Base-by-base conservation (phyloP, 1,140 invertebrate species). In the Arctopsyche grandis region DNA sequence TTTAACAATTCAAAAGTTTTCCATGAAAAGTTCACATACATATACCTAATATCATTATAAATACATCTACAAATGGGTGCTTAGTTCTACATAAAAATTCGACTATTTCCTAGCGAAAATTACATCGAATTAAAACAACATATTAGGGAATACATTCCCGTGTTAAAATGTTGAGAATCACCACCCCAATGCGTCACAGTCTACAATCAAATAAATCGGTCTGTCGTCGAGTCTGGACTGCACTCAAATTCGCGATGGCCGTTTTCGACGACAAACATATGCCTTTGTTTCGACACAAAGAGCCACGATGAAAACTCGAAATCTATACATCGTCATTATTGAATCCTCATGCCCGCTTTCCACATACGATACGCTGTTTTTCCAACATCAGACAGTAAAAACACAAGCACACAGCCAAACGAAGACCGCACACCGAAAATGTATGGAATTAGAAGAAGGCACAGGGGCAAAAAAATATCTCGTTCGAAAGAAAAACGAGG, bases 381-480 rank as follows among this genome's bases (percentile, higher is more conserved):
- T 79, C 78, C 78, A 79, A 74, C 79, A 14, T 1, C 48, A 79
- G 79, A 81, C n/a, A n/a, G n/a, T 75, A 81, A 81, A 77, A 22
- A 66, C 19, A 75, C 22, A 78, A 12, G 56, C 10, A 29, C 74
- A 77, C 70, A 66, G 75, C 26, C 58, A 29, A 70, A 29, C 70
- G 48, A 12, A 74, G 60, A 71, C 77, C 76, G 46, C 69, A 70
- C 80, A 77, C 76, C 69, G 77, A 73, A 58, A 79, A 75, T 77
- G 78, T 79, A 79, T 79, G 75, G 79, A 79, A 81, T 81, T 81
- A 81, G 80, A 81, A 81, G 58, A 66, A 21, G 66, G 73, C 75
- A 52, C 19, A 77, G 48, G 21, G 21, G 19, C 9, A 66, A 24
- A 66, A 66, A 66, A 66, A 66, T 22, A 14, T 66, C 24, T 66